A percentile compares a stretch with the other conserved stretches of the same genome.
Evolutionary conservation across 1,140 invertebrate genomes (phyloP).

Genomic region (Neomicropteryx cornuta): DNA sequence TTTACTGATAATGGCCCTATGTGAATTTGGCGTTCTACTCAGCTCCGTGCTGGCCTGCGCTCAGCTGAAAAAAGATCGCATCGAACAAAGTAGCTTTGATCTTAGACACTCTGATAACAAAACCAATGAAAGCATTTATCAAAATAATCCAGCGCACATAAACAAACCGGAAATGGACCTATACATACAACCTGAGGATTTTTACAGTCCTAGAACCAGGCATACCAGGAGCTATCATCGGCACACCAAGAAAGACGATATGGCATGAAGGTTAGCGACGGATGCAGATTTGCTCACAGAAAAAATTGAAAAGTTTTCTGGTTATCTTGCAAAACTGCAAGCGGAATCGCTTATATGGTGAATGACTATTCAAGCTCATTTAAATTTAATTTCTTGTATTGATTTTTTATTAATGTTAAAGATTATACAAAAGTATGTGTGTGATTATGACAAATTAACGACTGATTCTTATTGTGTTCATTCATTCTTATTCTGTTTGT

Average conservation of each 20-base stretch:
- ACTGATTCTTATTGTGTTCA: too few relatives aligned
- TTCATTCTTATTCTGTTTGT: too few relatives aligned
- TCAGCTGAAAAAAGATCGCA: constrained; percentile 30
- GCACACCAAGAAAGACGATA: constrained; percentile 32
- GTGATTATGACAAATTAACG: too few relatives aligned
- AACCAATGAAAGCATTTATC: constrained; percentile 32
- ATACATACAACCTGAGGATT: constrained; percentile 37
- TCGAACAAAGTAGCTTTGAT: constrained; percentile 25
- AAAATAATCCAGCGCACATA: constrained; percentile 20
- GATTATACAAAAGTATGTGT: too few relatives aligned
- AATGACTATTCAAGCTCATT: too few relatives aligned
- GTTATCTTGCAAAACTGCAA: constrained; percentile 34
- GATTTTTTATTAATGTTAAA: too few relatives aligned
- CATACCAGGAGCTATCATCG: constrained; percentile 35
- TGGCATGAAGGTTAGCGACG: constrained; percentile 40
- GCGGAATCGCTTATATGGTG: constrained; percentile 41
- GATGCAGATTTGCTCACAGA: constrained; percentile 41
- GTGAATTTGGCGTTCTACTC: constrained; percentile 57
- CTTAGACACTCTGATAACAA: constrained; percentile 27
- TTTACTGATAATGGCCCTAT: constrained; percentile 50
- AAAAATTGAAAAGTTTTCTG: constrained; percentile 36
- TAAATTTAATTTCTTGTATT: too few relatives aligned
- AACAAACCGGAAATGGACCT: constrained; percentile 32
- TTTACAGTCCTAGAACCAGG: constrained; percentile 33
- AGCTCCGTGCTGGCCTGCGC: constrained; percentile 59